Evolutionary conservation across 1,140 invertebrate species (phyloP).

Genomic region (Heliconius nattereri): DNA sequence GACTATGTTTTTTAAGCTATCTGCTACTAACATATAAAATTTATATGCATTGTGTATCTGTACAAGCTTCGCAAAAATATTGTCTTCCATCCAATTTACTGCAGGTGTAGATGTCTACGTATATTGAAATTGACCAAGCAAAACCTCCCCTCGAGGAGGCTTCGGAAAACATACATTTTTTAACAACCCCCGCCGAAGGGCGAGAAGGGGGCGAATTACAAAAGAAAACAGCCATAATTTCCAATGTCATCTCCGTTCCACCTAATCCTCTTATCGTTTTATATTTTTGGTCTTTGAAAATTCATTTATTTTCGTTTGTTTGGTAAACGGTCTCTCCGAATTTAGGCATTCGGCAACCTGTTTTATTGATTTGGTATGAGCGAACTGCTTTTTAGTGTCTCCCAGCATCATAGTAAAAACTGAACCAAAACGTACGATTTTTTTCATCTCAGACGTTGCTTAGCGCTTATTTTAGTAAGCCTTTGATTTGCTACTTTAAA

Average conservation of each 20-base stretch:
- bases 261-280: slow-evolving; percentile 80
- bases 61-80: neutral
- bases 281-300: slow-evolving; percentile 79
- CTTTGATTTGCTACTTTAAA: neutral
- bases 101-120: slow-evolving; percentile 50
- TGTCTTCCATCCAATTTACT: neutral
- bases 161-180: slow-evolving; percentile 74
- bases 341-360: slow-evolving; percentile 49
- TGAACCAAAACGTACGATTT: slow-evolving; percentile 5
- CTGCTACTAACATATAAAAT: too few species aligned
- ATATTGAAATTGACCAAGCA: slow-evolving; percentile 53
- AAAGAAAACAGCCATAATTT: slow-evolving; percentile 81
- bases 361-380: slow-evolving; percentile 57
- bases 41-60: neutral
- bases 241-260: slow-evolving; percentile 80
- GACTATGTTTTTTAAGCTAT: too few species aligned
- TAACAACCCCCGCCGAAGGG: slow-evolving; percentile 70
- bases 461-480: neutral
- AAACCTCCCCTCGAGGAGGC: slow-evolving; percentile 48
- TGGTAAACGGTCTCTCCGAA: slow-evolving; percentile 63
- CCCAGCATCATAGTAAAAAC: slow-evolving; percentile 13
- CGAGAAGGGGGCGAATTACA: slow-evolving; percentile 75
- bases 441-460: neutral
- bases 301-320: slow-evolving; percentile 81
- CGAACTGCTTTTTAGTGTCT: slow-evolving; percentile 25